Base-by-base conservation (phyloP, 2,888 invertebrate genomes). In the Listrodromus nycthemerus region DNA sequence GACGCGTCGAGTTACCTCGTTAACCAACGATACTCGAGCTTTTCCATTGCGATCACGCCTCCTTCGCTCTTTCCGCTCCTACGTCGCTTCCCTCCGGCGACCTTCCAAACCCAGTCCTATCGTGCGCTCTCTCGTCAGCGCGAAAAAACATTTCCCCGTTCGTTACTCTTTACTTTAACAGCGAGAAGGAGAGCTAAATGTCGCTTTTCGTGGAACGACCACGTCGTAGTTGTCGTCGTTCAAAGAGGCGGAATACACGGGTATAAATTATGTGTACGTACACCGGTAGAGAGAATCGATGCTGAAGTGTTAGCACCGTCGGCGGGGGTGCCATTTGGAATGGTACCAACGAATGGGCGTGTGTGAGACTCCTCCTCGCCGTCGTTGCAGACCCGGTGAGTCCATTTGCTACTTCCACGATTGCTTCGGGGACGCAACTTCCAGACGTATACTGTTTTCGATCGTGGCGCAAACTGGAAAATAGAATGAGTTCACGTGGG, bases 1-100 rank as follows among this genome's bases (percentile, higher is more conserved):
- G 90, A 91, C 91, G 92, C 91, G 92, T 92, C 91, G 91, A 91
- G 92, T 92, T 92, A 92, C 90, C 92, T 92, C 91, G 92, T 92
- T 92, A 92, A 92, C 91, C 90, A 89, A 91, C 92, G 91, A 92
- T 91, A 88, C 88, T 80, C 83, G 86, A 79, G 85, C 85, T 84
- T 80, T 79, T 81, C 85, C 84, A 85, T 83, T 78, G 58, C 77
- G 70, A 58, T 48, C 74, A 70, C 79, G 41, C 21, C 45, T 41
- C 30, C 65, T 81, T 76, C 69, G 33, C 63, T 27, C 80, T 74
- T 58, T 75, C 76, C 37, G 58, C 71, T 58, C 75, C 65, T 70
- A 21, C 50, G 45, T 48, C 77, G 27, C 30, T 69, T 27, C 41
- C n/a, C 61, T 48, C 10, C 16, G 19, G 19, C 58, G 33, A 80